Evolutionary conservation across 1,140 invertebrate genomes (phyloP), one percentile per base, ranked within the genome.

Genomic region (Drosophila bipectinata): DNA sequence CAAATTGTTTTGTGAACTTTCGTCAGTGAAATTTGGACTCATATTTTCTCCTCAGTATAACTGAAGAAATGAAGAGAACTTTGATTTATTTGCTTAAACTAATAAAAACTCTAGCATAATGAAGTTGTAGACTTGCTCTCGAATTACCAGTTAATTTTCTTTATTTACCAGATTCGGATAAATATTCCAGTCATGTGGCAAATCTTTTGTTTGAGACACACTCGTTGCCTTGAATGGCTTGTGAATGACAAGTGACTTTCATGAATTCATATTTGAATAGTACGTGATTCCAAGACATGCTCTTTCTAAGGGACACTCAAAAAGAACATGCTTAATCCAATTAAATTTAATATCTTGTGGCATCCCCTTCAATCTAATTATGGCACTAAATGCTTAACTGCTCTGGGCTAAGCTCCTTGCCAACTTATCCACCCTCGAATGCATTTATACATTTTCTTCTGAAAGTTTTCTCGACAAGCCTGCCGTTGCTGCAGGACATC

Each of bases 401-500:
- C 44, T 69, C 37, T 32, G 6, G 30, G 44, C 9, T n/a, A 5
- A 8, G 30, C 49, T n/a, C 8, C 14, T 15, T 26, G 8, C 62
- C 49, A 54, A 10, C 32, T 41, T 57, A 61, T 14, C 45, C 63
- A 32, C 26, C 59, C 30, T 10, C 37, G n/a, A 37, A 18, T 37
- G 66, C 37, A 53, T 32, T 52, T 59, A 45, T 28, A 39, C 66
- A 39, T 59, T 52, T 52, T 72, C 66, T 71, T 30, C 18, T n/a
- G 37, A 30, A 30, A 52, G 53, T 49, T 51, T 30, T 39, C 24
- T 49, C n/a, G 24, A 71, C 47, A 49, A 49, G 54, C 3, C 24
- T 51, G 67, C 44, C 30, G 48, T 45, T 55, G 67, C 68, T 72
- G 55, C 68, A 59, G 68, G 68, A 72, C 68, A 72, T 58, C 37